Percentiles rank a stretch among this genome's conserved stretches.
Conservation (phyloP, 2,113 vertebrate genomes). For the Protomyctophum bolini region DNA sequence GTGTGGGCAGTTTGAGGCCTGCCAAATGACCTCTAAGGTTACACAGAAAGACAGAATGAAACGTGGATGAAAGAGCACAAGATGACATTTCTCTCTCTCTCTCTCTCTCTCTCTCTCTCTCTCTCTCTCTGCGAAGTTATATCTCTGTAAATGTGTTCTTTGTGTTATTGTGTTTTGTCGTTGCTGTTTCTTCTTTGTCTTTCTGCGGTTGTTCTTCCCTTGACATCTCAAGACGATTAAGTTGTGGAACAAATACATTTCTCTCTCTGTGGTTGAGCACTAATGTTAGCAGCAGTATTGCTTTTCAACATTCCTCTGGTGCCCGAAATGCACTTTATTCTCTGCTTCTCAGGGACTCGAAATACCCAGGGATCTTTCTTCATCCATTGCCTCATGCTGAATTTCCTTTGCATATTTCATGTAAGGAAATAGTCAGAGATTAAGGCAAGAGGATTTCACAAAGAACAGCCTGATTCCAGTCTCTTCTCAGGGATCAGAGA, state of each 20-base stretch:
- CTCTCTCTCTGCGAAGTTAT: constrained; percentile 8
- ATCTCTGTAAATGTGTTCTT: constrained; percentile 2
- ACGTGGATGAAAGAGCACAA: constrained; percentile 32
- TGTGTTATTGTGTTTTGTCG: not conserved
- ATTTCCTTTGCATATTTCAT: constrained; percentile 24
- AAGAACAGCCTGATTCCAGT: constrained; percentile 45
- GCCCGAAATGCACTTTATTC: constrained; percentile 29
- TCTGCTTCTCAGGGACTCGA: constrained; percentile 22
- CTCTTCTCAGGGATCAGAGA: constrained; percentile 9
- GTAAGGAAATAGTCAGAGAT: no score
- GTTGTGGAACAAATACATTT: constrained; percentile 18
- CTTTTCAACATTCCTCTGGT: not conserved
- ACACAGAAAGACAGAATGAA: constrained; percentile 39
- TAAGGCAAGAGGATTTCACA: not conserved
- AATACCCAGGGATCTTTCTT: constrained; percentile 29
- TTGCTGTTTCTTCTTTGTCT: constrained; percentile 3
- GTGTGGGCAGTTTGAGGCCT: constrained; percentile 35
- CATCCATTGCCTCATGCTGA: constrained; percentile 11
- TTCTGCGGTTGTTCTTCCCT: constrained; percentile 18
- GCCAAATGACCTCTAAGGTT: constrained; percentile 51
- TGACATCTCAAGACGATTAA: constrained; percentile 23
- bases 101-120: constrained; percentile 19
- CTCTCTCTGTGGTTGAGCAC: constrained; percentile 4
- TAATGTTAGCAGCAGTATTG: not conserved
- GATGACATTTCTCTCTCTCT: constrained; percentile 43